Base-by-base conservation (phyloP, 2,797 vertebrate genomes). In the Notolabrus celidotus region DNA sequence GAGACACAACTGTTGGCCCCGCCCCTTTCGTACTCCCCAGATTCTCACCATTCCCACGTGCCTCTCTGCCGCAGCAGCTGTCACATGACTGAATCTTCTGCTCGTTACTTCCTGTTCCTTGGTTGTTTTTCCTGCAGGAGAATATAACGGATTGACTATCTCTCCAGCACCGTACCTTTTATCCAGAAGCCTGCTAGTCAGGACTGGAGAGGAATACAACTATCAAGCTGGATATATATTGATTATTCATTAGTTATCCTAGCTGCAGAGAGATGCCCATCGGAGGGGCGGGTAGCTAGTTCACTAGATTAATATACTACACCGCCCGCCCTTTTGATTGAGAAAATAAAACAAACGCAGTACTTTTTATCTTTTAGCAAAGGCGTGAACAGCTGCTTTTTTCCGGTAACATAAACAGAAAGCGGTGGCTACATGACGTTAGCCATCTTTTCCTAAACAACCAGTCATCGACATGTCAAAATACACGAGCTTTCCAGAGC, bases 401-500 rank as follows among this genome's bases (percentile, higher is more conserved):
- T 11, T 5, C 8, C 29, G 31, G 29, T 31, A 31, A 29, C 29
- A 7, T 9, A 50, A n/a, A 50, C 64, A 34, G 22, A 29, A 45
- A 70, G 64, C 15, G 38, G 81, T 38, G 67, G 74, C 61, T 64
- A 45, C 33, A 47, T 42, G 17, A 38, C 49, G n/a, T 52, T 62
- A 63, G 68, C 63, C 45, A 6, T 9, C 10, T 9, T 49, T 41
- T 3, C 15, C 17, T 14, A 11, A 29, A n/a, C 17, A 36, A 11
- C 15, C 31, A 41, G 23, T 34, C 38, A 23, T 29, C 47, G 67
- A 57, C 15, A 94, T 94, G 92, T 94, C 93, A 10, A 93, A 93
- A 60, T 94, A 94, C 77, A 91, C 93, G 0, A 93, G 91, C 84
- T 94, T 94, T 7, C 90, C 93, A 0, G 92, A 92, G 11, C 87